Conservation (phyloP, 2,888 invertebrate genomes). For the Leptinotarsa haldemani region DNA sequence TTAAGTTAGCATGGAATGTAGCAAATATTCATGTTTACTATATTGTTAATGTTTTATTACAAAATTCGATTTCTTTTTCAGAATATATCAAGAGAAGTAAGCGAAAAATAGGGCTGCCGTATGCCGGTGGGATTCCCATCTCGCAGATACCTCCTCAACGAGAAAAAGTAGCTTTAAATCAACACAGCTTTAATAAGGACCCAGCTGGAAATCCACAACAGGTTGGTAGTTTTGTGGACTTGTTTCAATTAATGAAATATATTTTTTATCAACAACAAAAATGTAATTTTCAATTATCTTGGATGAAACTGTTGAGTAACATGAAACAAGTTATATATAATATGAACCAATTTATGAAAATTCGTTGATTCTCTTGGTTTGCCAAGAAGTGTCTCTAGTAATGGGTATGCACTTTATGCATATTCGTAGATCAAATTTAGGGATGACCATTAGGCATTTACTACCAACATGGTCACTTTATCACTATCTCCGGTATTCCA, state of each 20-base stretch:
- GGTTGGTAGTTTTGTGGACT: constrained; percentile 42
- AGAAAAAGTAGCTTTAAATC: constrained; percentile 70
- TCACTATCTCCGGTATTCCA: too few relatives aligned
- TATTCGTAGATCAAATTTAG: too few relatives aligned
- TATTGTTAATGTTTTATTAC: constrained; percentile 19
- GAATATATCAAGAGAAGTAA: constrained; percentile 74
- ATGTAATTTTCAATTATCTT: too few relatives aligned
- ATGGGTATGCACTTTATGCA: too few relatives aligned
- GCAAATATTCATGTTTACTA: neutral
- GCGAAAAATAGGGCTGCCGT: constrained; percentile 72
- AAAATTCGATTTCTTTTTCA: constrained; percentile 56
- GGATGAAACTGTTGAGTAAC: too few relatives aligned
- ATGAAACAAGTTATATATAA: too few relatives aligned
- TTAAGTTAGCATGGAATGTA: neutral
- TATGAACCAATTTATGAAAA: too few relatives aligned
- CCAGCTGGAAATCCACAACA: constrained; percentile 61
- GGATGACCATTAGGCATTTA: too few relatives aligned
- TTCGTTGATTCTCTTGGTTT: too few relatives aligned
- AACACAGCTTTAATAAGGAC: constrained; percentile 62
- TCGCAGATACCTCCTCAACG: constrained; percentile 76
- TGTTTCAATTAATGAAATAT: neutral
- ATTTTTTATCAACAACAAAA: too few relatives aligned
- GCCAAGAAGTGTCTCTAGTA: too few relatives aligned
- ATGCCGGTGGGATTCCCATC: constrained; percentile 71
- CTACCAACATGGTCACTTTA: too few relatives aligned